phyloP scores from a whole-genome alignment of 1,140 invertebrate species.

The Sinonovacula constricta region DNA sequence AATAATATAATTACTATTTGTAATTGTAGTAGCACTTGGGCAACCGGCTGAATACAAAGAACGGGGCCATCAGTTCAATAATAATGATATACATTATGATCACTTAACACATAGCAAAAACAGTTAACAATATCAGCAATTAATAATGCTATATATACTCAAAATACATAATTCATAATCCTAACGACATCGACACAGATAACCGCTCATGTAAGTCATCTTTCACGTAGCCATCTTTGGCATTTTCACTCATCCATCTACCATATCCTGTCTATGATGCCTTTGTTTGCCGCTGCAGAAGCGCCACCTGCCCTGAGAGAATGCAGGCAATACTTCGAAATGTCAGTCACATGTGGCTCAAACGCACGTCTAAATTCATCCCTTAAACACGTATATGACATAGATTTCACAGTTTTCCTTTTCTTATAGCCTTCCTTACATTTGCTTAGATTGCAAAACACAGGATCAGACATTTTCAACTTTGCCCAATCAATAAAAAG shows the following conservation, averaged over 20 bases:
- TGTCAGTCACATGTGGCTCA: constrained; percentile 10
- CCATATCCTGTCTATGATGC: too few relatives aligned
- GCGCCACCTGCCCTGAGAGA: constrained; percentile 29
- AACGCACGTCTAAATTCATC: background rate
- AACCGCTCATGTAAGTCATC: constrained; percentile 17
- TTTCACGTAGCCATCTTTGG: constrained; percentile 28
- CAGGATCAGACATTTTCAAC: background rate
- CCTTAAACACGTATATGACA: constrained; percentile 8
- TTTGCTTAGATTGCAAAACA: background rate
- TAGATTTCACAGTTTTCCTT: constrained; percentile 5
- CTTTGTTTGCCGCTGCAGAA: constrained; percentile 8
- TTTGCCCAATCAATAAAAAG: background rate
- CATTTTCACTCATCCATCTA: constrained; percentile 10
- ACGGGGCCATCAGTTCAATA: too few relatives aligned
- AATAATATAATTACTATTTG: too few relatives aligned
- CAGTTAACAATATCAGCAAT: too few relatives aligned
- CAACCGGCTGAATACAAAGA: too few relatives aligned
- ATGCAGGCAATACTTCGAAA: constrained; percentile 4
- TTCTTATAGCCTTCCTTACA: background rate
- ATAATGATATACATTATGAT: too few relatives aligned
- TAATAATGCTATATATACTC: too few relatives aligned
- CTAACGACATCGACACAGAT: constrained; percentile 17
- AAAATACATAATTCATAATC: too few relatives aligned
- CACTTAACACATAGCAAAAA: too few relatives aligned
- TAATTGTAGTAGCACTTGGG: too few relatives aligned